Evolutionary conservation across 1,140 invertebrate species (phyloP).

Genomic region (Protaetia brevitarsis): DNA sequence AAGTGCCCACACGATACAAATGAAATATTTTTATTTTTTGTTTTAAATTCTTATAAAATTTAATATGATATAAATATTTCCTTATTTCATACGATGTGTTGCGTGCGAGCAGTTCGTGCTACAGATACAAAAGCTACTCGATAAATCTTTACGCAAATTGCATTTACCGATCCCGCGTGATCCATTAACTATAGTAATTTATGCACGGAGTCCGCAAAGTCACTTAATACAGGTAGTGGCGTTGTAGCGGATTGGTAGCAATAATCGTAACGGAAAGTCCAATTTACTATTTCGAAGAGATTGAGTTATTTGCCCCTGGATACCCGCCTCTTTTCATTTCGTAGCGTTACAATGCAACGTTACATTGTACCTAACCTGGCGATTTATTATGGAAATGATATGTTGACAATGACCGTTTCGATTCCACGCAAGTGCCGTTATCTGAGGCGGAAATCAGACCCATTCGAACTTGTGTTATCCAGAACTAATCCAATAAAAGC

Average conservation of each 20-base stretch:
- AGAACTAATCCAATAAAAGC: background rate
- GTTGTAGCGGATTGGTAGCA: background rate
- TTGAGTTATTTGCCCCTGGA: conserved; percentile 13
- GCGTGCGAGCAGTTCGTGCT: background rate
- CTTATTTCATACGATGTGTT: too few species aligned
- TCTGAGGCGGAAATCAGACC: conserved; percentile 5
- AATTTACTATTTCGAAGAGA: conserved; percentile 5
- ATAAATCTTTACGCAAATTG: background rate
- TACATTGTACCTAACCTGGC: too few species aligned
- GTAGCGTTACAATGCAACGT: background rate
- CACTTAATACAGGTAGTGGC: conserved; percentile 1
- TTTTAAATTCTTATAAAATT: too few species aligned
- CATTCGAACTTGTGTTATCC: too few species aligned
- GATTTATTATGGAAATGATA: conserved; percentile 11
- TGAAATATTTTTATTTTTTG: too few species aligned
- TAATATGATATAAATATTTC: too few species aligned
- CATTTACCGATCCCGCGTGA: background rate
- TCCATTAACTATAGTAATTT: conserved; percentile 4
- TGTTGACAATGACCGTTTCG: background rate
- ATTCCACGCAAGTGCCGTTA: background rate
- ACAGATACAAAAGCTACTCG: background rate
- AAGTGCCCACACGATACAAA: too few species aligned
- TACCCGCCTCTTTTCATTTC: conserved; percentile 7
- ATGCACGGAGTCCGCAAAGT: background rate
- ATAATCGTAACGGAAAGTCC: background rate